Evolutionary conservation across 1,140 invertebrate species (phyloP).

Genomic region (Helicoverpa zea): DNA sequence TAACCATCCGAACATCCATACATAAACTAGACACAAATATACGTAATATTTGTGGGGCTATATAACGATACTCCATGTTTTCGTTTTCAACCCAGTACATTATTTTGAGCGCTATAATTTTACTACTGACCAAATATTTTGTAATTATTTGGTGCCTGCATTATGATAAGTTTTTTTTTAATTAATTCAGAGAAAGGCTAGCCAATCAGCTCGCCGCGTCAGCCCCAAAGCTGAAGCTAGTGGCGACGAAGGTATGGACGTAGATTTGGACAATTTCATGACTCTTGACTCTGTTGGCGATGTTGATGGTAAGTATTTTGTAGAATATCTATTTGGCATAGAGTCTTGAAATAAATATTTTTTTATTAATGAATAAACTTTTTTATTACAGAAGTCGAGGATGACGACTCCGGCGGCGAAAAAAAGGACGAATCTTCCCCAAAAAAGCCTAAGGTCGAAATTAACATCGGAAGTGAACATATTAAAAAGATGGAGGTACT

Average conservation of each 20-base stretch:
- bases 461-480: conserved; percentile 92
- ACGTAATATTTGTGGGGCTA: too few relatives aligned
- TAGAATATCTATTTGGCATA: too few relatives aligned
- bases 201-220: conserved; percentile 67
- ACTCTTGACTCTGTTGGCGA: conserved; percentile 94
- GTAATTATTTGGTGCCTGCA: too few relatives aligned
- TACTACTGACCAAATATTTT: too few relatives aligned
- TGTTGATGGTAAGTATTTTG: conserved; percentile 89
- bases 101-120: too few relatives aligned
- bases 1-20: too few relatives aligned
- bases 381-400: conserved; percentile 85
- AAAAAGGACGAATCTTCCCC: conserved; percentile 86
- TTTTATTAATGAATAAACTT: too few relatives aligned
- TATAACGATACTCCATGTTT: too few relatives aligned
- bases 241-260: conserved; percentile 91
- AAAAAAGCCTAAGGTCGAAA: conserved; percentile 89
- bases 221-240: conserved; percentile 87
- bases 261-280: conserved; percentile 94
- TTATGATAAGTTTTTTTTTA: background rate
- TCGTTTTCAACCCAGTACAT: too few relatives aligned
- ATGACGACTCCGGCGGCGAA: conserved; percentile 88
- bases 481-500: conserved; percentile 91
- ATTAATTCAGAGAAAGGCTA: conserved; percentile 87
- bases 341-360: too few relatives aligned
- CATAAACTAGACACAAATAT: too few relatives aligned